These are phyloP conservation scores for Atta colombica DNA, from an alignment of 1,140 invertebrate species.

Conservation along the genomic window DNA sequence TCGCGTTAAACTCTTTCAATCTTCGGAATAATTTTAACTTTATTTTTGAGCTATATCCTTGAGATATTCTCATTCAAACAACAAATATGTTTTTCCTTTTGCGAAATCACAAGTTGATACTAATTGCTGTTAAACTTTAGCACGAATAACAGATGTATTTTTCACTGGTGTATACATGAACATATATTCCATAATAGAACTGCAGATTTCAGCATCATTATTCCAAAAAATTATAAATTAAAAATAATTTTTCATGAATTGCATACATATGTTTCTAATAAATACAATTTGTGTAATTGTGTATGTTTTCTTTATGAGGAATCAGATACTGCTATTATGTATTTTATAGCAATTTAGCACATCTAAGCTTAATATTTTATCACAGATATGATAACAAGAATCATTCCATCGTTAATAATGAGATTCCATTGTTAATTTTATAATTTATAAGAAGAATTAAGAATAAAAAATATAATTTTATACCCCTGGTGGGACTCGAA, in stretches of 20 bases:
- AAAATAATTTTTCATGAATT: neutral
- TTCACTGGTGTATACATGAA: neutral
- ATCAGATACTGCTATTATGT: neutral
- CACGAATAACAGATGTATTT: neutral
- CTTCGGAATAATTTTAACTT: conserved; percentile 11
- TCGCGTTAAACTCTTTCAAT: conserved; percentile 18
- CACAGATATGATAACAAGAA: neutral
- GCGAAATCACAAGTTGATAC: conserved; percentile 6
- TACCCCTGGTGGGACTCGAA: conserved; percentile 82
- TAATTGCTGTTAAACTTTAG: neutral
- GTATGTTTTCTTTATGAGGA: neutral
- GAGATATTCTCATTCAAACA: neutral
- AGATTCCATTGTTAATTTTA: neutral
- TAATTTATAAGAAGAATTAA: neutral
- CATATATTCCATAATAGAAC: neutral
- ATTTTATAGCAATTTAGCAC: neutral
- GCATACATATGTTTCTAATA: neutral
- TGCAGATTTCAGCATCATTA: neutral
- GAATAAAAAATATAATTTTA: conserved; percentile 70
- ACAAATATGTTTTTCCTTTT: neutral
- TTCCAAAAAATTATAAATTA: neutral
- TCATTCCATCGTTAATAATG: neutral
- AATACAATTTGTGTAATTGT: neutral
- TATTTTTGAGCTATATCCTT: neutral
- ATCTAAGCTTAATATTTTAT: neutral